Conservation (phyloP, 2,113 vertebrate genomes). For the Amphilophus citrinellus region DNA sequence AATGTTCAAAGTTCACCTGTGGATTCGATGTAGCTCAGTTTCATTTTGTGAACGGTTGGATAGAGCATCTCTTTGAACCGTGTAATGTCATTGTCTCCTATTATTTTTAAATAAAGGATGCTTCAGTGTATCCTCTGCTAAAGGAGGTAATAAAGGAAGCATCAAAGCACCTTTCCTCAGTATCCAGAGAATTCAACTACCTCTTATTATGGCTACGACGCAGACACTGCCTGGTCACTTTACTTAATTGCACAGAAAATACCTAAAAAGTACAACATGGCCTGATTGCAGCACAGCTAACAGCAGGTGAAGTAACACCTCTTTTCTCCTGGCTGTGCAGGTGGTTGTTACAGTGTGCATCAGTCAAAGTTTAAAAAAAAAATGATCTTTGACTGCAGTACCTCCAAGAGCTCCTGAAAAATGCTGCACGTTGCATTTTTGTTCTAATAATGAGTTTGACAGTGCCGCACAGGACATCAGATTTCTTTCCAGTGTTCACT, state of each 20-base stretch:
- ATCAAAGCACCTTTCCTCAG: background rate
- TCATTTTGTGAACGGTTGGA: background rate
- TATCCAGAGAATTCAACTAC: background rate
- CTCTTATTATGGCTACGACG: background rate
- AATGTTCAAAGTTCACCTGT: background rate
- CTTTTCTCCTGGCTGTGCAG: background rate
- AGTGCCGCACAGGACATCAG: background rate
- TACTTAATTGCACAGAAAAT: background rate
- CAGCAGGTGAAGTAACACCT: background rate
- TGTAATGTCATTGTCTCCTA: background rate
- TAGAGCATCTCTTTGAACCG: background rate
- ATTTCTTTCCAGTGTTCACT: background rate
- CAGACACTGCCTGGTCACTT: background rate
- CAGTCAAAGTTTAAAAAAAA: background rate
- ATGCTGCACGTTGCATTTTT: background rate
- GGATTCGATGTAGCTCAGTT: background rate
- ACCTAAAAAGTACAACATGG: too few species aligned
- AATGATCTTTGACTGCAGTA: background rate
- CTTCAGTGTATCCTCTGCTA: too few species aligned
- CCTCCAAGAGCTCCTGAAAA: background rate
- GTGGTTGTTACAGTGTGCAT: background rate
- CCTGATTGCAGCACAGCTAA: background rate
- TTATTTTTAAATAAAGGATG: background rate
- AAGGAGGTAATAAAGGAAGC: too few species aligned
- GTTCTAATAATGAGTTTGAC: background rate